Percentiles rank a stretch among this genome's conserved stretches.
Conservation (phyloP, 2,888 invertebrate species). For the Hybos culiciformis region DNA sequence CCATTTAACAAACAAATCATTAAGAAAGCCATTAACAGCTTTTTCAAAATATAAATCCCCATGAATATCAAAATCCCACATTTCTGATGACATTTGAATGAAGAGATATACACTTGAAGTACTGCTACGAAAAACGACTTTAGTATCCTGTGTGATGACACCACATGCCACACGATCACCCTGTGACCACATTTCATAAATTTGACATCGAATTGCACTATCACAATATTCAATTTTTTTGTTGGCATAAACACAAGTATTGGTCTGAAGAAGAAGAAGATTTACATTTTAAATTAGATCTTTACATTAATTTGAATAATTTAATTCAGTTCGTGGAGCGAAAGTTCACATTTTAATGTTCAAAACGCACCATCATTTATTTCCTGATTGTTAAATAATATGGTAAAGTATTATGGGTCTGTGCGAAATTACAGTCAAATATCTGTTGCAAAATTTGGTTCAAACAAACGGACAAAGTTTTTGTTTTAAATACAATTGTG, state of each 20-base stretch:
- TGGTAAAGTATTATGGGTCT: too few species aligned
- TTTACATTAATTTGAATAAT: too few species aligned
- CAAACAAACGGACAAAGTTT: too few species aligned
- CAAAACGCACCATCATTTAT: too few species aligned
- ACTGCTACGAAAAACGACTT: slow-evolving; percentile 93
- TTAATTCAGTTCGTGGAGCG: too few species aligned
- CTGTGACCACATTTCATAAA: slow-evolving; percentile 90
- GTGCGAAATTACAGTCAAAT: too few species aligned
- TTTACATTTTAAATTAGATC: too few species aligned
- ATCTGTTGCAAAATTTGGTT: too few species aligned
- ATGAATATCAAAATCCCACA: slow-evolving; percentile 99
- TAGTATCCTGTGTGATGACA: slow-evolving; percentile 87
- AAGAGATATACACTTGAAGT: slow-evolving; percentile 97
- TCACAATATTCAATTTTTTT: slow-evolving; percentile 91
- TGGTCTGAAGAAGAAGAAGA: slow-evolving; percentile 47
- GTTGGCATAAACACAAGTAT: slow-evolving; percentile 83
- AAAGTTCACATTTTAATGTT: too few species aligned
- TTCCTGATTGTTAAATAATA: not conserved
- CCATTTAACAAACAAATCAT: slow-evolving; percentile 94
- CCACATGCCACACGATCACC: slow-evolving; percentile 92
- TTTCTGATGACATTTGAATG: slow-evolving; percentile 97
- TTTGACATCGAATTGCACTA: slow-evolving; percentile 67
- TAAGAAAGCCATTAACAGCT: slow-evolving; percentile 91
- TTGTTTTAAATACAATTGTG: too few species aligned
- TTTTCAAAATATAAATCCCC: slow-evolving; percentile 98